Base-by-base conservation (phyloP, 2,888 invertebrate genomes). In the Eilema caniola region DNA sequence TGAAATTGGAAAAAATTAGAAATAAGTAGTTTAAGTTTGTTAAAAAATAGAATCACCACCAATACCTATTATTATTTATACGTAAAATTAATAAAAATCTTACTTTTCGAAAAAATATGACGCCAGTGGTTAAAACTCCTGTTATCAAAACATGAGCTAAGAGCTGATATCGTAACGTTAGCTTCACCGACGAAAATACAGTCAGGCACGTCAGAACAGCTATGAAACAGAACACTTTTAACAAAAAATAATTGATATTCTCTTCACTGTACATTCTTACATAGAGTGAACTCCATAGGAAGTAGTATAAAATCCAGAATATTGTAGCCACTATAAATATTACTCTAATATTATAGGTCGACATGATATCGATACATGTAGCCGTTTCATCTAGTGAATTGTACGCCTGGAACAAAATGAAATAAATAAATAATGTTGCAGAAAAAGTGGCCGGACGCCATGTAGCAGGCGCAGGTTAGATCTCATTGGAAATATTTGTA, bases 371-470 rank as follows among this genome's bases (percentile, higher is more conserved):
- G 57, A 92, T 77, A 72, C 92, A 94, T 0, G 89, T 89, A 70
- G 87, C 88, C n/a, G 86, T 86, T 82, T 92, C 90, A 57, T 94
- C 94, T 74, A 95, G 79, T 57, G 88, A 87, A 70, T 85, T 77
- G 76, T 94, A 95, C 2, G 94, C 95, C 94, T 95, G 89, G 70
- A 93, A 93, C 14, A 62, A 60, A 63, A 59, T 57, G 1, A 28
- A 28, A 24, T 2, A 24, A 41, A 41, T 2, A 41, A 3, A 41
- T 41, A 25, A 41, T 62, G 2, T 16, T 23, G n/a, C n/a, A n/a
- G n/a, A n/a, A n/a, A n/a, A n/a, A n/a, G n/a, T n/a, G n/a, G n/a
- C n/a, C n/a, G n/a, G n/a, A n/a, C n/a, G n/a, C n/a, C n/a, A n/a
- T n/a, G n/a, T n/a, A n/a, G n/a, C n/a, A n/a, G n/a, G n/a, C n/a